Base-by-base conservation (phyloP, 2,113 vertebrate species). In the Helogale parvula region DNA sequence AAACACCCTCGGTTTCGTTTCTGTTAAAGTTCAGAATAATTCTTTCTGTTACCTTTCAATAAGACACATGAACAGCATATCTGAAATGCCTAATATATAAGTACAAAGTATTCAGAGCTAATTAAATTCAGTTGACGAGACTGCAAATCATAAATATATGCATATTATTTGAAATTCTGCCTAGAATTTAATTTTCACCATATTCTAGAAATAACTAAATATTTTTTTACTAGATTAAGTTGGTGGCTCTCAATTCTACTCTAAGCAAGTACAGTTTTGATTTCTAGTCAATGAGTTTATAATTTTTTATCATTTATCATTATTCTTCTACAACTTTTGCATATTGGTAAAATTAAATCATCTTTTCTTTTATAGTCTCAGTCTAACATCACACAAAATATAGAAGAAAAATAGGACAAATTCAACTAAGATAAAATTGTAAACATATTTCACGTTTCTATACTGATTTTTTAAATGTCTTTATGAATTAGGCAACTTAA, bases 141-240 rank as follows among this genome's bases (percentile, higher is more conserved):
- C n/a, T 81, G 29, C 13, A 93, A 88, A 95, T 84, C 57, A 84
- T 68, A 87, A 95, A 90, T 63, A 83, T 7, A 54, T 21, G 82
- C 38, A 72, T 1, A 0, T 10, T 38, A 45, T 72, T 94, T 93
- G 71, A 74, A 6, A 80, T 74, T 88, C 47, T 93, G 45, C 29
- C 76, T 88, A 76, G 65, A 93, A 92, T 84, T 87, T 74, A 94
- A 52, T 88, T 52, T 96, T 84, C 45, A 93, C 31, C 16, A 45
- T 79, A 77, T 77, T 87, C 57, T 82, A 89, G n/a, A 38, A 95
- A 77, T 79, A 89, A 65, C 2, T 27, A 63, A 97, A 31, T 15
- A 65, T 52, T 95, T 97, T 92, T 63, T 25, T 21, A 21, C 47
- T 41, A 25, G 4, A 50, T 63, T 25, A 57, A 50, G 10, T 85